A percentile compares a stretch with the other conserved stretches of the same genome.
Evolutionary conservation across 2,888 invertebrate genomes (phyloP).

Genomic region (Octodonta nipae): DNA sequence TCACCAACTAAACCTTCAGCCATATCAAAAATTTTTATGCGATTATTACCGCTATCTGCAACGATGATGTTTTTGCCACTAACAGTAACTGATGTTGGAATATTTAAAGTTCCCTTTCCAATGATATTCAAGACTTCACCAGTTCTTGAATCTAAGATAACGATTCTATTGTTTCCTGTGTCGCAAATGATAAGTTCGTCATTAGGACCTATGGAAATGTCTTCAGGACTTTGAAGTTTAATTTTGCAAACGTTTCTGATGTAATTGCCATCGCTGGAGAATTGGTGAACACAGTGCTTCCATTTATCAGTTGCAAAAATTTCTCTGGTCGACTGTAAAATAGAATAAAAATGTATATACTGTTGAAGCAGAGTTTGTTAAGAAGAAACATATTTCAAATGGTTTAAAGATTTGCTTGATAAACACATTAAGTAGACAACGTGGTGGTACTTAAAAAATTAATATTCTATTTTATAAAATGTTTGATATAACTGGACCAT

Average conservation of each 20-base stretch:
- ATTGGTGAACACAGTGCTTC: constrained; percentile 57
- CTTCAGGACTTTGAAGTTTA: constrained; percentile 59
- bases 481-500: no score
- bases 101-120: constrained; percentile 40
- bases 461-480: no score
- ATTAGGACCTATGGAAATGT: constrained; percentile 45
- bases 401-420: no score
- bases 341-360: no score
- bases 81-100: constrained; percentile 58
- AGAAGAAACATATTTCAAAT: no score
- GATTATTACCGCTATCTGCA: constrained; percentile 59
- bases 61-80: constrained; percentile 41
- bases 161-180: constrained; percentile 61
- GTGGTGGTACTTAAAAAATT: no score
- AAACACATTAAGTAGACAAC: no score
- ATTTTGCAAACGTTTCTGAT: constrained; percentile 47
- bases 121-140: constrained; percentile 21
- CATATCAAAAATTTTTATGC: constrained; percentile 41
- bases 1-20: constrained; percentile 43
- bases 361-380: no score
- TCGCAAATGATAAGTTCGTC: constrained; percentile 57
- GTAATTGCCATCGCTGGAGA: constrained; percentile 49
- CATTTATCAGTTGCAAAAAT: constrained; percentile 53
- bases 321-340: constrained; percentile 40
- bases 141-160: constrained; percentile 36